These are phyloP conservation scores for Drosophila parthenogenetica DNA, from an alignment of 2,888 invertebrate species.

Conservation along the genomic window DNA sequence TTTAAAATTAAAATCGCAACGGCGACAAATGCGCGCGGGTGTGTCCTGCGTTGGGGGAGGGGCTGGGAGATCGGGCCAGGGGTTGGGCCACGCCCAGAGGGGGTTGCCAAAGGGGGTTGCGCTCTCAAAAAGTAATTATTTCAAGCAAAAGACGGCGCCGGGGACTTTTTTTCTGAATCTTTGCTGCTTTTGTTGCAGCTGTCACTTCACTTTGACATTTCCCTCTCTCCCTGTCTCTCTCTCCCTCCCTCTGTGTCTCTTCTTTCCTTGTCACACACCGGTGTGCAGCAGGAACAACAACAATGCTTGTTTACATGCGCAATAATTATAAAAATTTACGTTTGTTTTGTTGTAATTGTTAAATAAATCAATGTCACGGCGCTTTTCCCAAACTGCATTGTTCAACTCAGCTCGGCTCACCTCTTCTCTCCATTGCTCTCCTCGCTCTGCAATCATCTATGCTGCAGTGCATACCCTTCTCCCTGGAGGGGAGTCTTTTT, in stretches of 20 bases:
- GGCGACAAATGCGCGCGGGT: slow-evolving; percentile 79
- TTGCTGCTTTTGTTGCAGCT: slow-evolving; percentile 68
- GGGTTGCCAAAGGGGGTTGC: slow-evolving; percentile 41
- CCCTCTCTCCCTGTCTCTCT: slow-evolving; percentile 2
- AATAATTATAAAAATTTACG: slow-evolving; percentile 81
- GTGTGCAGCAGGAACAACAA: slow-evolving; percentile 16
- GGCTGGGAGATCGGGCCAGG: slow-evolving; percentile 6
- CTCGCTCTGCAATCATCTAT: neutral
- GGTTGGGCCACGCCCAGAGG: slow-evolving; percentile 10
- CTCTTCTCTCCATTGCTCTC: neutral
- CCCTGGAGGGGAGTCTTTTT: slow-evolving; percentile 44
- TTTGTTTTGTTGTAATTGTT: slow-evolving; percentile 76
- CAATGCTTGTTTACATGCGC: slow-evolving; percentile 73
- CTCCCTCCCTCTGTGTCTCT: slow-evolving; percentile 2
- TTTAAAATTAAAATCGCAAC: slow-evolving; percentile 82
- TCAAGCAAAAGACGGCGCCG: slow-evolving; percentile 75
- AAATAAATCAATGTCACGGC: slow-evolving; percentile 78
- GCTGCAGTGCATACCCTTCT: slow-evolving; percentile 4
- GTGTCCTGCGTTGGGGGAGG: slow-evolving; percentile 33
- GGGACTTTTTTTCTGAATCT: slow-evolving; percentile 57
- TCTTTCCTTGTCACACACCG: neutral
- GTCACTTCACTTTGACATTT: slow-evolving; percentile 75
- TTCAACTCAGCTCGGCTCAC: slow-evolving; percentile 18
- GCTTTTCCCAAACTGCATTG: slow-evolving; percentile 58
- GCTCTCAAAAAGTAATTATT: slow-evolving; percentile 80